Evolutionary conservation across 2,113 vertebrate species (phyloP), one percentile per base, ranked within the genome.

Genomic region (Engystomops pustulosus): DNA sequence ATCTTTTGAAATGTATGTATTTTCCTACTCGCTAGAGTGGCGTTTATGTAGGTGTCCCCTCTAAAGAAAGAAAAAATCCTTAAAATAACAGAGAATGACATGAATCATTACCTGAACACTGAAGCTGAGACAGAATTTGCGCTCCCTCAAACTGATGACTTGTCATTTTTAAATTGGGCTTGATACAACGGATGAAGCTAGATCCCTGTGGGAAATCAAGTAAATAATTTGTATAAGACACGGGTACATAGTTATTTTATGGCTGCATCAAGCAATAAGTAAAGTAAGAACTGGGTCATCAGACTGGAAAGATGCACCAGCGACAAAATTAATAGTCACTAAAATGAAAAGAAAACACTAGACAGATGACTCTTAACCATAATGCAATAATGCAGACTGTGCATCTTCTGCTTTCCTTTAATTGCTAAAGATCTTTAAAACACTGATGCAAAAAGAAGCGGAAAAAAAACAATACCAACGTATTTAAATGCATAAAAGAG

Each of bases 91-190:
- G 0, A 55, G 11, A 77, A 20, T 38, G 30, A 78, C 1, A 30
- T 11, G 58, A 23, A 18, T 49, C 1, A 58, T 76, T 90, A 99
- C 98, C 98, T 88, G 98, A 99, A 89, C 98, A 99, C 81, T 99
- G 98, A 80, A 99, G 96, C 89, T 99, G 98, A 25, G 98, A 99
- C 41, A 99, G 94, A 65, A 99, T 99, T 89, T 99, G 98, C 67
- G 94, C 94, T 20, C 98, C 98, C 92, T 99, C 97, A 86, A 99
- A 99, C 86, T 96, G 93, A 88, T 98, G 97, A 88, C 94, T 97
- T 87, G 96, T 89, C 98, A 99, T 99, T 95, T 97, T 99, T 92
- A 99, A 93, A 91, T 99, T 99, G 14, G 98, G 98, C 53, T 99
- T 99, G 85, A 99, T 96, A 84, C 98, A 99, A 86, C 98, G 98